Base-by-base conservation (phyloP, 2,888 invertebrate genomes). In the Dynastes maya region DNA sequence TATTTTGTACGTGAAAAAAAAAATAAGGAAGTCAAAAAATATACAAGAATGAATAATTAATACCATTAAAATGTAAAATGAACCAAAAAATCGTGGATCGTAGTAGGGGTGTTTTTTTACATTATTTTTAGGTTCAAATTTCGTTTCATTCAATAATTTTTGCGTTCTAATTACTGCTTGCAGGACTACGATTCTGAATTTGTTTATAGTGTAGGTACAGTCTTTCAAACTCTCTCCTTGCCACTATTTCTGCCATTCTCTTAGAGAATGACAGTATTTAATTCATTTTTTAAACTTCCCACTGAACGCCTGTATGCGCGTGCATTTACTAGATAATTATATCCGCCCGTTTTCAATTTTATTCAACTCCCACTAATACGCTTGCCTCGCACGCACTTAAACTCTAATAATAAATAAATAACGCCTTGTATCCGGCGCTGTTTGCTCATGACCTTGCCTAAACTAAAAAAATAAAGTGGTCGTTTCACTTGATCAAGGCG, bases 401-500 rank as follows among this genome's bases (percentile, higher is more conserved):
- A 68, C 16, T 16, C 27, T 49, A 9, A 49, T 16, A 8, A 49
- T 45, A 49, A 68, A 68, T 68, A 68, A 49, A 68, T 49, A 68
- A 51, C 13, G 49, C 67, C 45, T 68, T 68, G 49, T 68, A 68
- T 68, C 67, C 49, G 51, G 27, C 6, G 49, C 67, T 45, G 45
- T 68, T 9, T 51, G 49, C 22, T 68, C 67, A 51, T 51, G 67
- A 68, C 67, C 67, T 68, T 68, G 67, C 51, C 2, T 29, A 68
- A 68, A 45, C 27, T 49, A 45, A 49, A 45, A 67, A 67, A 67
- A 67, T 67, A 67, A 67, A 64, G 32, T 64, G 11, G 32, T 32
- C 65, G 9, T 45, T 45, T 45, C 11, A 45, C 11, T 45, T 45
- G 45, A 45, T 45, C 11, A 45, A 45, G 45, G 45, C 45, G 11